Percentiles rank a stretch among this genome's conserved stretches.
These are phyloP conservation scores for Drosophila asahinai DNA, from an alignment of 1,140 invertebrate species.

Conservation along the genomic window DNA sequence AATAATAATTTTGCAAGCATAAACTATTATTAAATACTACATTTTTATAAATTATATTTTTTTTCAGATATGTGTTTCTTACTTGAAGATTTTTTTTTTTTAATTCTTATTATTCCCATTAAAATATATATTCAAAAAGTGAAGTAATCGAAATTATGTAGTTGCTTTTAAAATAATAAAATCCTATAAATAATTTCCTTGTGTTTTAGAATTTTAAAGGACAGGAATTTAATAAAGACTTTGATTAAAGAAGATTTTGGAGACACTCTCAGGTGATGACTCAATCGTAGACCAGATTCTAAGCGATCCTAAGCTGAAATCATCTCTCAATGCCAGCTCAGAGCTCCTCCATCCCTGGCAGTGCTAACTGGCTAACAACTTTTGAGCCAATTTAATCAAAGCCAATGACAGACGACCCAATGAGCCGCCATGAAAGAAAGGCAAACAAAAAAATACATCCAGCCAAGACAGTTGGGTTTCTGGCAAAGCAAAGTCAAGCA, in stretches of 20 bases:
- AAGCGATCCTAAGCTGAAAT: neutral
- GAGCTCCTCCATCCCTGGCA: constrained; percentile 38
- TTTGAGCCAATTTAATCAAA: constrained; percentile 83
- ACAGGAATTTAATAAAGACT: neutral
- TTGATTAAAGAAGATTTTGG: neutral
- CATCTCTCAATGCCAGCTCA: too few species aligned
- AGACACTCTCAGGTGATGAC: neutral
- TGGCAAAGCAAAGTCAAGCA: constrained; percentile 32
- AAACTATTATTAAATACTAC: too few species aligned
- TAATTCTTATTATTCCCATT: too few species aligned
- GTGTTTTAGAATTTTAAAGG: too few species aligned
- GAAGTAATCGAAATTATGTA: too few species aligned
- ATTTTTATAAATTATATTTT: neutral
- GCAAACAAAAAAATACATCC: constrained; percentile 28
- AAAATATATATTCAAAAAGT: too few species aligned
- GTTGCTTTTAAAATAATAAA: too few species aligned
- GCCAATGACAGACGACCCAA: constrained; percentile 72
- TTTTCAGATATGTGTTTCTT: too few species aligned
- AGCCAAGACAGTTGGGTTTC: constrained; percentile 52
- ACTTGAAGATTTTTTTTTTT: too few species aligned
- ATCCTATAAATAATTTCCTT: too few species aligned
- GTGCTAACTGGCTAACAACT: constrained; percentile 47
- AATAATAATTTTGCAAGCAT: neutral
- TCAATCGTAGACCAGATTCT: neutral
- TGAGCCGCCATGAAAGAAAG: constrained; percentile 64